phyloP scores from a whole-genome alignment of 2,797 vertebrate species.

The Sphaeramia orbicularis region DNA sequence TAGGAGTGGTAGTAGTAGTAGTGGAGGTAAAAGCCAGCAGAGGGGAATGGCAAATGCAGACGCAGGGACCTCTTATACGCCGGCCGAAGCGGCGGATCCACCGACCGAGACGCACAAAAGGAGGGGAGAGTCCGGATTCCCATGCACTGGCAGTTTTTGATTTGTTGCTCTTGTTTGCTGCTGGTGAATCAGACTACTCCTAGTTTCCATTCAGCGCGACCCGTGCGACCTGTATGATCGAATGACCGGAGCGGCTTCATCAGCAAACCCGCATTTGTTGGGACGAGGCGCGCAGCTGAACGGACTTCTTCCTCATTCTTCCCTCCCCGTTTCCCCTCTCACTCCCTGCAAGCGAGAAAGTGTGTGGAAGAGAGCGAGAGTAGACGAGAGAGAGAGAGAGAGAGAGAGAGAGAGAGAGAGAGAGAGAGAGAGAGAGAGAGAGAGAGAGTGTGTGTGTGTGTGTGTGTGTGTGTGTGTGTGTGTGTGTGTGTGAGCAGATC shows the following conservation, averaged over 20 bases:
- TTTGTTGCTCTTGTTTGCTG: conserved; percentile 53
- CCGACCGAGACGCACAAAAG: conserved; percentile 68
- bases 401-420: neutral
- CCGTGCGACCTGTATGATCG: conserved; percentile 81
- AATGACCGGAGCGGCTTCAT: conserved; percentile 79
- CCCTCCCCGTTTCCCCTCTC: conserved; percentile 55
- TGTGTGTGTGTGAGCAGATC: conserved; percentile 50
- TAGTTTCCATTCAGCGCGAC: conserved; percentile 73
- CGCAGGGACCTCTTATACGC: conserved; percentile 81
- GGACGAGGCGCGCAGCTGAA: conserved; percentile 73
- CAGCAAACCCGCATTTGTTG: conserved; percentile 81
- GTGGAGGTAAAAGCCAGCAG: conserved; percentile 69
- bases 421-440: conserved; percentile 8
- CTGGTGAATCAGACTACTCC: conserved; percentile 46
- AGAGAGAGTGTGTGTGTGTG: conserved; percentile 8
- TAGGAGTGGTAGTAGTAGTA: conserved; percentile 54
- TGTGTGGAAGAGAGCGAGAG: conserved; percentile 10
- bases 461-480: neutral
- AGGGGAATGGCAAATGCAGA: conserved; percentile 71
- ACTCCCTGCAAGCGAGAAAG: conserved; percentile 40
- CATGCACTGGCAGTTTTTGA: conserved; percentile 76
- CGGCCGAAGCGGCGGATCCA: conserved; percentile 75
- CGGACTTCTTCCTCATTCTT: conserved; percentile 87
- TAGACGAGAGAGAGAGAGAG: neutral
- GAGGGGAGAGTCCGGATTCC: conserved; percentile 76